Percentiles rank a stretch among this genome's conserved stretches.
phyloP scores from a whole-genome alignment of 2,113 vertebrate species.

The Vimba vimba region DNA sequence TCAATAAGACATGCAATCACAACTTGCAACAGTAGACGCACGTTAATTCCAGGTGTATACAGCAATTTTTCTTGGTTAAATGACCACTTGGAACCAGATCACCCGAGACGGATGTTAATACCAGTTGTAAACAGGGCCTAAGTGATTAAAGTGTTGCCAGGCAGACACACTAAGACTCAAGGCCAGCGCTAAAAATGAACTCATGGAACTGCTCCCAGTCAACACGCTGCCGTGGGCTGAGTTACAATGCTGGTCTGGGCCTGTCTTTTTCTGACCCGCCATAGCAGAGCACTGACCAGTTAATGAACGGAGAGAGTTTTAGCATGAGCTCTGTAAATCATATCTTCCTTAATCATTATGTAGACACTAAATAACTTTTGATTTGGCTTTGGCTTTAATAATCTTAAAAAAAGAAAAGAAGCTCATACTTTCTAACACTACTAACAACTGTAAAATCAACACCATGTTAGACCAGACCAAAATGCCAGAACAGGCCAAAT shows the following conservation, averaged over 20 bases:
- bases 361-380: not conserved
- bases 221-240: conserved; percentile 78
- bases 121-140: conserved; percentile 32
- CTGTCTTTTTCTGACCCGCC: conserved; percentile 54
- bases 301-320: conserved; percentile 25
- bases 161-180: conserved; percentile 79
- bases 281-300: not conserved
- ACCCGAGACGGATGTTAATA: conserved; percentile 3
- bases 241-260: conserved; percentile 79
- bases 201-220: conserved; percentile 76
- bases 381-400: not conserved
- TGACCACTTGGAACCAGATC: not conserved
- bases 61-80: not conserved
- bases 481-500: not conserved
- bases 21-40: not conserved
- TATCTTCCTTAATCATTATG: not conserved
- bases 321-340: not conserved
- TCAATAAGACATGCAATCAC: not conserved
- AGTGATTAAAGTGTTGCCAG: conserved; percentile 73
- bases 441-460: not conserved
- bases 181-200: conserved; percentile 82
- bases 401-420: not conserved
- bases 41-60: not conserved
- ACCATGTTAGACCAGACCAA: not conserved
- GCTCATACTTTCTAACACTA: not conserved